A percentile compares a stretch with the other conserved stretches of the same genome.
Conservation (phyloP, 2,797 vertebrate species). For the Typhlichthys eigenmanni region DNA sequence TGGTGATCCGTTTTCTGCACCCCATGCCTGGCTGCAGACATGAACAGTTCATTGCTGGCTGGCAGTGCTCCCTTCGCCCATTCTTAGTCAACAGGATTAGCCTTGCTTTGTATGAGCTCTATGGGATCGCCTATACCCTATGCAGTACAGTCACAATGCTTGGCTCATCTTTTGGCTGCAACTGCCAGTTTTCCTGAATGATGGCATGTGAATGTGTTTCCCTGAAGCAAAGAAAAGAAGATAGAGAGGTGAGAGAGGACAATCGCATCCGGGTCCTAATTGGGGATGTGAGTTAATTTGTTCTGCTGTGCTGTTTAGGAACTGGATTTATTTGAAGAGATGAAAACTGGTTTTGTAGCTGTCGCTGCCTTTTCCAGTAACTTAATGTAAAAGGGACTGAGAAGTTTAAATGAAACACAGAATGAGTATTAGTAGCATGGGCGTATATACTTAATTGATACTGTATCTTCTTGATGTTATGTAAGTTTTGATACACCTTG, state of each 20-base stretch:
- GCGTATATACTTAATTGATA: no score
- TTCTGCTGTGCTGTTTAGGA: constrained; percentile 48
- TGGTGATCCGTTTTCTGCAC: constrained; percentile 67
- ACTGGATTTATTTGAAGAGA: constrained; percentile 59
- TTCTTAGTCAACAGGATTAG: constrained; percentile 85
- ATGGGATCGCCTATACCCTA: constrained; percentile 76
- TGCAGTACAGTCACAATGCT: constrained; percentile 76
- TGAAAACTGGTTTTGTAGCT: constrained; percentile 47
- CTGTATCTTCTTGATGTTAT: no score
- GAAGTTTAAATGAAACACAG: no score
- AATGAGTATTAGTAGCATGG: no score
- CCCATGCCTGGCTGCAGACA: constrained; percentile 47
- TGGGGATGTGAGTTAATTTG: constrained; percentile 68
- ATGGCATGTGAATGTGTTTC: constrained; percentile 53
- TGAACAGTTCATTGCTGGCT: constrained; percentile 67
- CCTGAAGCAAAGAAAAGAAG: constrained; percentile 47
- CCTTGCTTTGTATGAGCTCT: constrained; percentile 78
- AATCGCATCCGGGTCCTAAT: constrained; percentile 54
- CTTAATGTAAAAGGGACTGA: no score
- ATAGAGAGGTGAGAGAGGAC: constrained; percentile 58
- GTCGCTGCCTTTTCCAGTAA: constrained; percentile 44
- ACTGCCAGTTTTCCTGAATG: constrained; percentile 46
- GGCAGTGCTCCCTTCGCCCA: constrained; percentile 77
- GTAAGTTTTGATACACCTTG: no score
- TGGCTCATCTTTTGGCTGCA: constrained; percentile 70